Conservation (phyloP, 2,888 invertebrate species). For the Scrobipalpa atriplicella region DNA sequence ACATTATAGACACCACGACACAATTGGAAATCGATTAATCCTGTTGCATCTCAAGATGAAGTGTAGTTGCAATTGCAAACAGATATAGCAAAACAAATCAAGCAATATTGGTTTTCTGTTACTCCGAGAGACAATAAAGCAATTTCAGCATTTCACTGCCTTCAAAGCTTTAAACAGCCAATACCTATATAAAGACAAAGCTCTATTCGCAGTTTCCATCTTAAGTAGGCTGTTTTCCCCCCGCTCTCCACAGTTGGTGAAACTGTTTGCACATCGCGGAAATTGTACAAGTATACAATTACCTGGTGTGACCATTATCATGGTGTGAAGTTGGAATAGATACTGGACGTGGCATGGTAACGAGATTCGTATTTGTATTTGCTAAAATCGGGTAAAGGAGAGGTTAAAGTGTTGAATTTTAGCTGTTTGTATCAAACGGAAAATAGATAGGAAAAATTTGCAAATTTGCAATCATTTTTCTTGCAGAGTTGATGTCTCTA, state of each 20-base stretch:
- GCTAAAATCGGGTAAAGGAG: too few relatives aligned
- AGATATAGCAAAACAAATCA: not conserved
- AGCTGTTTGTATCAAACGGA: too few relatives aligned
- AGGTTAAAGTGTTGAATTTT: not conserved
- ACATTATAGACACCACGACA: too few relatives aligned
- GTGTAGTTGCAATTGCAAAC: too few relatives aligned
- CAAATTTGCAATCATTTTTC: too few relatives aligned
- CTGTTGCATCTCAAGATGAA: too few relatives aligned
- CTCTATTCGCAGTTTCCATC: constrained; percentile 2
- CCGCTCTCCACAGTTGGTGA: constrained; percentile 59
- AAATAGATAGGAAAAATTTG: too few relatives aligned
- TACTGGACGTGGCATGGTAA: too few relatives aligned
- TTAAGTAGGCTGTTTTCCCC: constrained; percentile 40
- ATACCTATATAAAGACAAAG: constrained; percentile 13
- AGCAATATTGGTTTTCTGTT: not conserved
- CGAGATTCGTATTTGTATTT: not conserved
- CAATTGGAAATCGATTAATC: too few relatives aligned
- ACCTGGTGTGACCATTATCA: constrained; percentile 41
- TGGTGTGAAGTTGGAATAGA: not conserved
- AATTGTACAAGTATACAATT: constrained; percentile 50
- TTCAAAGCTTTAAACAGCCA: not conserved
- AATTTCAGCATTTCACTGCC: not conserved
- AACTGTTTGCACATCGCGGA: constrained; percentile 60
- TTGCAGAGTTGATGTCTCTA: too few relatives aligned
- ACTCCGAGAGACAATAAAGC: not conserved